Evolutionary conservation across 2,113 vertebrate species (phyloP).

Genomic region (Platichthys stellatus): DNA sequence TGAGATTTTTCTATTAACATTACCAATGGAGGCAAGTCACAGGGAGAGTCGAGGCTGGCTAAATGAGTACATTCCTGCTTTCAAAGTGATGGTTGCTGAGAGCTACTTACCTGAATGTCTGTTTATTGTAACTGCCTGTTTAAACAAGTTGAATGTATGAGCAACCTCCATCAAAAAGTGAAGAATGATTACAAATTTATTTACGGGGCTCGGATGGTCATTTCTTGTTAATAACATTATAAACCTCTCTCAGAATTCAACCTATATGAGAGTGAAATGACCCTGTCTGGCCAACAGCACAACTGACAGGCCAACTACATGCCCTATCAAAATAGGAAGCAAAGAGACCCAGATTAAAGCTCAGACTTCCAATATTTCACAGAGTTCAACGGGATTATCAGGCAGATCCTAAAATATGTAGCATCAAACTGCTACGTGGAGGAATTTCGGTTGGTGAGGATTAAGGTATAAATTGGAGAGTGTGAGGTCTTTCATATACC

Average conservation of each 20-base stretch:
- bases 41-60: slow-evolving; percentile 32
- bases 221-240: slow-evolving; percentile 22
- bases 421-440: slow-evolving; percentile 35
- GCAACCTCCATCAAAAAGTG: slow-evolving; percentile 18
- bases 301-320: slow-evolving; percentile 46
- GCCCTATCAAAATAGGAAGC: slow-evolving; percentile 58
- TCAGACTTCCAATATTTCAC: slow-evolving; percentile 57
- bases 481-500: slow-evolving; percentile 30
- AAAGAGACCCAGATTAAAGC: slow-evolving; percentile 56
- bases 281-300: slow-evolving; percentile 39
- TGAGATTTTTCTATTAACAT: slow-evolving; percentile 59
- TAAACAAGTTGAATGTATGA: slow-evolving; percentile 34
- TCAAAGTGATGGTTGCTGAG: slow-evolving; percentile 20
- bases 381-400: slow-evolving; percentile 57
- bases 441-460: slow-evolving; percentile 44
- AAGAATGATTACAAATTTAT: slow-evolving; percentile 34
- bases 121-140: slow-evolving; percentile 44
- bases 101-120: slow-evolving; percentile 36
- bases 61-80: slow-evolving; percentile 46
- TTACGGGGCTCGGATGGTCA: slow-evolving; percentile 14
- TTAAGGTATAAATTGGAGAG: slow-evolving; percentile 39
- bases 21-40: slow-evolving; percentile 56
- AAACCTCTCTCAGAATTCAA: slow-evolving; percentile 37
- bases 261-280: slow-evolving; percentile 59
- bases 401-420: slow-evolving; percentile 50